Percentiles rank a stretch among this genome's conserved stretches.
phyloP scores from a whole-genome alignment of 2,888 invertebrate genomes.

The Adelognathus sp. region DNA sequence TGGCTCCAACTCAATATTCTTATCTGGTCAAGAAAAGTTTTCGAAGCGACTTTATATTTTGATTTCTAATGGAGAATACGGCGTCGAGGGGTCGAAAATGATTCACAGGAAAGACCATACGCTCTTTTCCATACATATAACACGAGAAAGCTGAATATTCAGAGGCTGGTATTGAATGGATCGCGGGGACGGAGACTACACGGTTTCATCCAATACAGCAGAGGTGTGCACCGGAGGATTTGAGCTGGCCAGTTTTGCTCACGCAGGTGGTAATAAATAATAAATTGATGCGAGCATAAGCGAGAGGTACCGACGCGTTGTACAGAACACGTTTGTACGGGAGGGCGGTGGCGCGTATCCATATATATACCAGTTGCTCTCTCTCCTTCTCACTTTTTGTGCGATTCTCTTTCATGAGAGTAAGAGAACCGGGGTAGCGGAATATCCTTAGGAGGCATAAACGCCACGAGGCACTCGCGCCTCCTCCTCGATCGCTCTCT shows the following conservation, averaged over 20 bases:
- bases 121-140: constrained; percentile 41
- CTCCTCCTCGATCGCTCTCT: constrained; percentile 42
- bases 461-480: constrained; percentile 55
- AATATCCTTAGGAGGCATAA: constrained; percentile 56
- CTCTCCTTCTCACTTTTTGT: not conserved
- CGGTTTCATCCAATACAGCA: constrained; percentile 22
- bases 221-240: constrained; percentile 49
- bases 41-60: not conserved
- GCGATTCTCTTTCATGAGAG: constrained; percentile 24
- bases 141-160: constrained; percentile 25
- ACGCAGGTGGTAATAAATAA: constrained; percentile 64
- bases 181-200: constrained; percentile 34
- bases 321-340: constrained; percentile 45
- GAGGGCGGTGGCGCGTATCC: constrained; percentile 38
- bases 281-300: constrained; percentile 61
- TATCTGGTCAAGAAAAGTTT: no score
- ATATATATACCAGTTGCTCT: constrained; percentile 27
- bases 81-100: not conserved
- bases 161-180: constrained; percentile 46
- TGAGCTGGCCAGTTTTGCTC: constrained; percentile 52
- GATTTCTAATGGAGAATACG: not conserved
- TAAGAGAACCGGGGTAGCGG: constrained; percentile 50
- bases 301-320: constrained; percentile 49
- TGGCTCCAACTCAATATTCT: no score
- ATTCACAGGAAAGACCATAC: not conserved